These are phyloP conservation scores for Emesis castigata DNA, from an alignment of 2,888 invertebrate genomes.

Conservation along the genomic window DNA sequence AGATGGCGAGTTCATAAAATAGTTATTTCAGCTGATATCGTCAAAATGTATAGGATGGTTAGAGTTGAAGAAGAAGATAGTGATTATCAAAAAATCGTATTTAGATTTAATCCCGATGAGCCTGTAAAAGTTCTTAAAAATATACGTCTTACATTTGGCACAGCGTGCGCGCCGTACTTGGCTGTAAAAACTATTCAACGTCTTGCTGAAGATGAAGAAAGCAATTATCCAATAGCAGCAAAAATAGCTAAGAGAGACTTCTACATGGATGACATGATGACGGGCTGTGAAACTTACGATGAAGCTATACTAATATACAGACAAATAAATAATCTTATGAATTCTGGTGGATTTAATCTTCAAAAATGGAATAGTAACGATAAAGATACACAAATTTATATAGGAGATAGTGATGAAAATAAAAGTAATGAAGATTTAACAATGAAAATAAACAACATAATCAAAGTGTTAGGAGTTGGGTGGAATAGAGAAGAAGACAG, in stretches of 20 bases:
- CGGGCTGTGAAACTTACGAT: constrained; percentile 52
- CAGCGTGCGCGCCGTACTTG: constrained; percentile 54
- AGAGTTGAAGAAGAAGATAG: constrained; percentile 15
- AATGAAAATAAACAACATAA: constrained; percentile 16
- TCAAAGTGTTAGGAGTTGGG: constrained; percentile 29
- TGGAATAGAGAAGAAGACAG: constrained; percentile 17
- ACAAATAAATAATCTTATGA: constrained; percentile 62
- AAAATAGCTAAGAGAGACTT: constrained; percentile 25
- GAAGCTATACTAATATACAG: constrained; percentile 44
- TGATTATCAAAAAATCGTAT: constrained; percentile 50
- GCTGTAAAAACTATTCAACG: constrained; percentile 56
- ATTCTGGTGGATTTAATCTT: constrained; percentile 66
- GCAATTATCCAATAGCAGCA: constrained; percentile 30
- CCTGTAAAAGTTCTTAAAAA: neutral
- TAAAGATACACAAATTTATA: constrained; percentile 11
- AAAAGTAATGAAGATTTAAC: neutral
- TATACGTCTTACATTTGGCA: constrained; percentile 86
- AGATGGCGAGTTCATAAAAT: constrained; percentile 35
- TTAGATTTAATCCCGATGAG: neutral
- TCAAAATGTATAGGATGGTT: constrained; percentile 50
- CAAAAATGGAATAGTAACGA: constrained; percentile 62
- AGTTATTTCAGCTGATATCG: constrained; percentile 35
- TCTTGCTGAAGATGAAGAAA: constrained; percentile 34
- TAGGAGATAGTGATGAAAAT: neutral
- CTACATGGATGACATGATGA: constrained; percentile 64